Conservation (phyloP, 2,113 vertebrate species). For the Junco hyemalis region DNA sequence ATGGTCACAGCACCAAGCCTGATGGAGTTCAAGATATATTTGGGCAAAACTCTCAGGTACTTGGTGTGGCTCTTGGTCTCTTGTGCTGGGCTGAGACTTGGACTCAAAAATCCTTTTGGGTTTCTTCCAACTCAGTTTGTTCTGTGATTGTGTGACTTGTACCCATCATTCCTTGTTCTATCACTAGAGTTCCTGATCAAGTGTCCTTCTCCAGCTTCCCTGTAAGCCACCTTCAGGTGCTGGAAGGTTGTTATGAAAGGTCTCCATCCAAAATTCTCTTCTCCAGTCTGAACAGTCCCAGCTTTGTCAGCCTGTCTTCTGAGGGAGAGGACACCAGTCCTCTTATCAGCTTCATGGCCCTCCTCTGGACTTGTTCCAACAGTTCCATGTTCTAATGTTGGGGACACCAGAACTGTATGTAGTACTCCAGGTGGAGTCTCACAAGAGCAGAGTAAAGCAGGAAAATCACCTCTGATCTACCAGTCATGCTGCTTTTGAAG, state of each 20-base stretch:
- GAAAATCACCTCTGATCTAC: neutral
- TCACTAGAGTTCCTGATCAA: neutral
- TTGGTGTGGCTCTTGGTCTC: neutral
- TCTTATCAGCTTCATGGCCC: accelerated
- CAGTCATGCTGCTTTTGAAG: neutral
- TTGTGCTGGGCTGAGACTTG: neutral
- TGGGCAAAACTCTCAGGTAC: neutral
- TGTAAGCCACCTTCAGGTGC: neutral
- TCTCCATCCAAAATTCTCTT: neutral
- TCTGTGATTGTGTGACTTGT: neutral
- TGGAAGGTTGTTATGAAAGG: neutral
- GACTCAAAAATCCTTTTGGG: neutral
- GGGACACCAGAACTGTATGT: neutral
- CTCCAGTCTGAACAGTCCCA: neutral
- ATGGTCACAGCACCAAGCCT: neutral
- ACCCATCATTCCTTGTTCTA: neutral
- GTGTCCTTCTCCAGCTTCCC: neutral
- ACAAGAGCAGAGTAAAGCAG: neutral
- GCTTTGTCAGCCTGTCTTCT: neutral
- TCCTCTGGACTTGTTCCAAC: neutral
- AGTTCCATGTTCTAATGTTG: neutral
- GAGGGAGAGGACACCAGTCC: neutral
- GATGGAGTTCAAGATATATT: neutral
- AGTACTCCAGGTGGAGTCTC: neutral
- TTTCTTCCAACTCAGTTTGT: neutral